Evolutionary conservation across 2,113 vertebrate genomes (phyloP).

Genomic region (Irena cyanogastra): DNA sequence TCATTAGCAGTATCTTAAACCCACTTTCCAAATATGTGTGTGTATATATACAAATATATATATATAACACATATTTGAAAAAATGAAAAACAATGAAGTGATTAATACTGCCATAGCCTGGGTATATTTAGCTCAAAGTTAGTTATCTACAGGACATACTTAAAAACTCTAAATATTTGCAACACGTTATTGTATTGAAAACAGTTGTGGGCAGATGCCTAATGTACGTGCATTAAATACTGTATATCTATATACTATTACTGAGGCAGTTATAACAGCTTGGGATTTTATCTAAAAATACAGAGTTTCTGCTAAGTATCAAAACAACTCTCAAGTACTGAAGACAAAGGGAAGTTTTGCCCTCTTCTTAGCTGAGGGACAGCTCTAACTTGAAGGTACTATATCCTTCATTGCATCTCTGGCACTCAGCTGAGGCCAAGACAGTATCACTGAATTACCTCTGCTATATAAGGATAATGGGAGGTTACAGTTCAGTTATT

Average conservation of each 20-base stretch:
- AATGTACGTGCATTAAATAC: slow-evolving; percentile 4
- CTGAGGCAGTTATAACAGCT: slow-evolving; percentile 20
- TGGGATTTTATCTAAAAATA: slow-evolving; percentile 42
- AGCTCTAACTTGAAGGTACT: background rate
- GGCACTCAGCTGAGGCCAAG: background rate
- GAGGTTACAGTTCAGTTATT: background rate
- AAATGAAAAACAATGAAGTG: background rate
- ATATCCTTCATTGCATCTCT: background rate
- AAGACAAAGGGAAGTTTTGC: background rate
- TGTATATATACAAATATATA: background rate
- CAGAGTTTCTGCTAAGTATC: slow-evolving; percentile 27
- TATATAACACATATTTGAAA: background rate
- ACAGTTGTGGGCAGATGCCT: background rate
- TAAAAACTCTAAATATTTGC: background rate
- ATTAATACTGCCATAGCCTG: background rate
- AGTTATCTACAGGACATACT: background rate
- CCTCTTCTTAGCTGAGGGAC: background rate
- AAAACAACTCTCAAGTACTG: slow-evolving; percentile 46
- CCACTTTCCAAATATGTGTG: background rate
- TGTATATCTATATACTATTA: slow-evolving; percentile 23
- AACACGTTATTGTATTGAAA: background rate
- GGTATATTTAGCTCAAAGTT: background rate
- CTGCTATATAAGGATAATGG: background rate
- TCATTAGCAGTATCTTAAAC: background rate
- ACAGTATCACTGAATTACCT: background rate